phyloP scores from a whole-genome alignment of 2,888 invertebrate species.

The Deilephila porcellus region DNA sequence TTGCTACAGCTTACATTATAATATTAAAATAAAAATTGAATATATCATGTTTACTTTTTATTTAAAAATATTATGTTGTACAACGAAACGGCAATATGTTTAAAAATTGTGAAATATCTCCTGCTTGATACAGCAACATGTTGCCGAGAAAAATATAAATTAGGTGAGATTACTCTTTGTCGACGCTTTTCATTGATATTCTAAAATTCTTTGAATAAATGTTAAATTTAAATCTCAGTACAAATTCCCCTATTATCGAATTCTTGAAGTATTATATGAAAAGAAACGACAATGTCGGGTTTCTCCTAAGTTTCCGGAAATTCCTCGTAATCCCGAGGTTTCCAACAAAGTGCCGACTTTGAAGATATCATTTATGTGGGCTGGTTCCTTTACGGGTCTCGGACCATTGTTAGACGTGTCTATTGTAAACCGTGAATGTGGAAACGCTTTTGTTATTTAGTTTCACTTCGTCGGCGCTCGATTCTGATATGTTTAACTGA shows the following conservation, averaged over 20 bases:
- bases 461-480: not conserved
- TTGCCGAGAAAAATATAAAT: too few relatives aligned
- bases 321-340: not conserved
- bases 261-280: not conserved
- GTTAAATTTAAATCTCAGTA: too few relatives aligned
- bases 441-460: not conserved
- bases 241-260: not conserved
- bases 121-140: too few relatives aligned
- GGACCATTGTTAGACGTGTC: not conserved
- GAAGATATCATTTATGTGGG: constrained; percentile 9
- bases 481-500: not conserved
- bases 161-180: too few relatives aligned
- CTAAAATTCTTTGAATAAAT: too few relatives aligned
- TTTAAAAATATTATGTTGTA: too few relatives aligned
- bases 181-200: too few relatives aligned
- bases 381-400: not conserved
- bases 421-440: not conserved
- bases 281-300: not conserved
- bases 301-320: not conserved
- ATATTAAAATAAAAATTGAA: too few relatives aligned
- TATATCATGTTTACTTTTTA: too few relatives aligned
- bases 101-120: too few relatives aligned
- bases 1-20: too few relatives aligned
- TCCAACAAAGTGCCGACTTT: not conserved
- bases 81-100: too few relatives aligned